These are phyloP conservation scores for Nibea coibor DNA, from an alignment of 2,113 vertebrate genomes.

Conservation along the genomic window DNA sequence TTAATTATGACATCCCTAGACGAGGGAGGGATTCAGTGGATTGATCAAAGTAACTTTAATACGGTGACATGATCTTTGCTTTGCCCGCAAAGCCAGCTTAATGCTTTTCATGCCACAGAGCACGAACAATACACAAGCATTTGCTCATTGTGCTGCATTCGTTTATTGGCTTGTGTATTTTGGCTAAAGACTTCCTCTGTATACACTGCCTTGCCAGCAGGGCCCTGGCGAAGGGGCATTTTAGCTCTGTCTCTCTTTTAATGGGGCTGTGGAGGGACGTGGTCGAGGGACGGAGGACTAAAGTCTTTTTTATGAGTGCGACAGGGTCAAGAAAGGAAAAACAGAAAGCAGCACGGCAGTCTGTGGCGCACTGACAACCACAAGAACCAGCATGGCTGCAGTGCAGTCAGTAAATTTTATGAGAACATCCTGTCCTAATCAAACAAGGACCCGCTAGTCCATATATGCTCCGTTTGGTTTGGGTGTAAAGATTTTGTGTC, in stretches of 20 bases:
- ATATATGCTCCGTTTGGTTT: not conserved
- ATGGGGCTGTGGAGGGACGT: constrained; percentile 35
- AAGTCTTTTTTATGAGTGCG: constrained; percentile 29
- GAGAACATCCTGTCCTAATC: constrained; percentile 31
- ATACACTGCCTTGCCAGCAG: constrained; percentile 14
- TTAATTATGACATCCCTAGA: constrained; percentile 54
- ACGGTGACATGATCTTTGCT: constrained; percentile 8
- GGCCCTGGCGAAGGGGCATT: constrained; percentile 31
- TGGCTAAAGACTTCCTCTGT: constrained; percentile 23
- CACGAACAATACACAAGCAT: constrained; percentile 11
- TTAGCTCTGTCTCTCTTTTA: constrained; percentile 34
- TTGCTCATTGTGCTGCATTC: constrained; percentile 10
- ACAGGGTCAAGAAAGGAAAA: constrained; percentile 32
- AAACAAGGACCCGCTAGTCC: not conserved
- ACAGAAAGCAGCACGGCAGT: constrained; percentile 40
- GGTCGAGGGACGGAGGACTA: constrained; percentile 31
- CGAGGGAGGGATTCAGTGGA: constrained; percentile 35
- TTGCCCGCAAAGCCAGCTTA: not conserved
- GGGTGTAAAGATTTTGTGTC: not conserved
- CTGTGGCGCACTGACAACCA: constrained; percentile 20
- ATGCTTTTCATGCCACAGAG: constrained; percentile 3
- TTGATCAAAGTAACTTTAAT: constrained; percentile 43
- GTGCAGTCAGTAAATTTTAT: constrained; percentile 15
- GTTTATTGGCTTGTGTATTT: constrained; percentile 24
- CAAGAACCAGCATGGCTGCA: constrained; percentile 53